Evolutionary conservation across 2,113 vertebrate species (phyloP).

Genomic region (Corythoichthys intestinalis): DNA sequence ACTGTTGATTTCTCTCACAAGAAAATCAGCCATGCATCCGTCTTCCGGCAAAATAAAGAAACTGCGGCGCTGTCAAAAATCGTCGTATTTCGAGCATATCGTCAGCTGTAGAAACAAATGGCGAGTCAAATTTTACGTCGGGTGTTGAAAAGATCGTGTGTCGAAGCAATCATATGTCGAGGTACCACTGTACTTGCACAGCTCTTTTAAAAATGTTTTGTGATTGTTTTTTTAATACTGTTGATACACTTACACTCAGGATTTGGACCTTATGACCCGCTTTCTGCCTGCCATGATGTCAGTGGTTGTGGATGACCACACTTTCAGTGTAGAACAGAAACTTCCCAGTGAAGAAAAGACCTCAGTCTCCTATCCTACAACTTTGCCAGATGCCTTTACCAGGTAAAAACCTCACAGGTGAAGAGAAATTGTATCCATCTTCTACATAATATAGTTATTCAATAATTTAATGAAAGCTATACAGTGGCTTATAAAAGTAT

Average conservation of each 20-base stretch:
- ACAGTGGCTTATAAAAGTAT: neutral
- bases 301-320: constrained; percentile 93
- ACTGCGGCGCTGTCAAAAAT: no score
- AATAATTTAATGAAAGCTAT: neutral
- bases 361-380: constrained; percentile 77
- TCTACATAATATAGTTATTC: neutral
- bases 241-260: constrained; percentile 63
- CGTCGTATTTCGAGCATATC: no score
- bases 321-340: constrained; percentile 89
- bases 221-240: neutral
- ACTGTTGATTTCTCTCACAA: no score
- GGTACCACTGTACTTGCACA: neutral
- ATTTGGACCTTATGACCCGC: constrained; percentile 86
- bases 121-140: no score
- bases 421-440: neutral
- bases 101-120: no score
- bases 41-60: no score
- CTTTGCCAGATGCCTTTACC: constrained; percentile 84
- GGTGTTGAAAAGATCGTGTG: no score
- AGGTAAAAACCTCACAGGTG: constrained; percentile 63
- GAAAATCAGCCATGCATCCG: no score
- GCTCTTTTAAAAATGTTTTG: neutral
- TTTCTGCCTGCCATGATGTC: constrained; percentile 95
- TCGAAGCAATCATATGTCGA: no score
- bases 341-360: constrained; percentile 87